Conservation (phyloP, 2,888 invertebrate genomes). For the Ectobius pallidus region DNA sequence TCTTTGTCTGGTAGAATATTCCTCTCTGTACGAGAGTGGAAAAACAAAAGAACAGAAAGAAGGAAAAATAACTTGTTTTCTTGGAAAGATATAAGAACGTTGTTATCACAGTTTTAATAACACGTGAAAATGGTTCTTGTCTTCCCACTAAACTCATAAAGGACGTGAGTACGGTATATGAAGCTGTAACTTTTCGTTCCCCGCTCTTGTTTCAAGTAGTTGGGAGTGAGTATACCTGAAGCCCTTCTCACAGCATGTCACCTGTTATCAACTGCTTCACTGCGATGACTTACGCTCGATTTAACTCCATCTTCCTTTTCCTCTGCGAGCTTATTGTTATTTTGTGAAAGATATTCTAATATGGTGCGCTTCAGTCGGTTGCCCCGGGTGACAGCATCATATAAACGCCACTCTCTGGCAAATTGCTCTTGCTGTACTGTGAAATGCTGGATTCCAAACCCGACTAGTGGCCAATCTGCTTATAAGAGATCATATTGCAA, state of each 20-base stretch:
- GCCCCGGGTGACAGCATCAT: conserved; percentile 7
- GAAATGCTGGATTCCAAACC: no score
- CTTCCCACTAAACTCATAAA: not conserved
- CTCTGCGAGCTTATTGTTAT: conserved; percentile 12
- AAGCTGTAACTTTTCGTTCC: not conserved
- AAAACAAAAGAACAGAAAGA: no score
- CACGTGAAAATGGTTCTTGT: not conserved
- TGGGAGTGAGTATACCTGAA: not conserved
- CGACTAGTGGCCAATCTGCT: no score
- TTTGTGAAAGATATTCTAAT: not conserved
- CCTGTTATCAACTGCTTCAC: conserved; percentile 5
- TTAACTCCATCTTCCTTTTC: not conserved
- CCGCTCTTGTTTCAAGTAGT: not conserved
- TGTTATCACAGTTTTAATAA: no score
- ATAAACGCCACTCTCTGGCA: not conserved
- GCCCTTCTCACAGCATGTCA: not conserved
- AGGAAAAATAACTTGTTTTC: no score
- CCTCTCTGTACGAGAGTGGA: no score
- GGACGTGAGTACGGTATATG: not conserved
- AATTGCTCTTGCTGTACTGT: no score
- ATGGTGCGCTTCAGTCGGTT: not conserved
- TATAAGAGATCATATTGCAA: no score
- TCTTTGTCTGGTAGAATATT: no score
- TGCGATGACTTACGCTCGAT: not conserved
- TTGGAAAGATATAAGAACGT: no score